Evolutionary conservation across 2,888 invertebrate genomes (phyloP).

Genomic region (Slavum lentiscoides): DNA sequence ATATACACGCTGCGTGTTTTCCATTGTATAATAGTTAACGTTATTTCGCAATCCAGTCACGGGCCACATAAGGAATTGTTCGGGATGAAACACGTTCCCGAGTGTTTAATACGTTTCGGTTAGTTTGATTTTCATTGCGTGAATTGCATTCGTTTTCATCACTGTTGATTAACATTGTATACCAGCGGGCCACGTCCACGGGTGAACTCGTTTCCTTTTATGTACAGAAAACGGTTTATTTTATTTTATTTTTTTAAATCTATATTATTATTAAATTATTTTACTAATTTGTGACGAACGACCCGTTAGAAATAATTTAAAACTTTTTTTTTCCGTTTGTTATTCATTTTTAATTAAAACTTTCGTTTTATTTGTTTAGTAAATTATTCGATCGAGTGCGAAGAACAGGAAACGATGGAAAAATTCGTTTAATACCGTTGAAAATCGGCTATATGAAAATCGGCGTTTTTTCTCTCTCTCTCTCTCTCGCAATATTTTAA

Average conservation of each 20-base stretch:
- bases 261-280: neutral
- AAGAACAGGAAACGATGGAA: slow-evolving; percentile 10
- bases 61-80: slow-evolving; percentile 10
- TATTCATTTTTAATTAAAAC: slow-evolving; percentile 23
- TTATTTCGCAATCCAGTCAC: slow-evolving; percentile 11
- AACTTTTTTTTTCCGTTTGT: slow-evolving; percentile 6
- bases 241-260: neutral
- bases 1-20: neutral
- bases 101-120: slow-evolving; percentile 4
- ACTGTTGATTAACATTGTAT: slow-evolving; percentile 9
- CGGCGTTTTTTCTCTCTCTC: no score
- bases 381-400: slow-evolving; percentile 17
- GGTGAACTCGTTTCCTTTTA: no score
- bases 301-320: slow-evolving; percentile 11
- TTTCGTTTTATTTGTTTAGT: slow-evolving; percentile 27
- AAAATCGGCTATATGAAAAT: slow-evolving; percentile 18
- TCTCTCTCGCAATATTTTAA: no score
- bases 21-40: neutral
- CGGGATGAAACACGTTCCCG: neutral
- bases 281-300: neutral
- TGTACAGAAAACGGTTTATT: no score
- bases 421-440: slow-evolving; percentile 16
- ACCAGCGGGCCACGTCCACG: neutral
- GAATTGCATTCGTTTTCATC: no score
- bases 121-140: slow-evolving; percentile 20